A percentile compares a stretch with the other conserved stretches of the same genome.
These are phyloP conservation scores for Copidosoma aretas DNA, from an alignment of 2,888 invertebrate genomes.

Conservation along the genomic window DNA sequence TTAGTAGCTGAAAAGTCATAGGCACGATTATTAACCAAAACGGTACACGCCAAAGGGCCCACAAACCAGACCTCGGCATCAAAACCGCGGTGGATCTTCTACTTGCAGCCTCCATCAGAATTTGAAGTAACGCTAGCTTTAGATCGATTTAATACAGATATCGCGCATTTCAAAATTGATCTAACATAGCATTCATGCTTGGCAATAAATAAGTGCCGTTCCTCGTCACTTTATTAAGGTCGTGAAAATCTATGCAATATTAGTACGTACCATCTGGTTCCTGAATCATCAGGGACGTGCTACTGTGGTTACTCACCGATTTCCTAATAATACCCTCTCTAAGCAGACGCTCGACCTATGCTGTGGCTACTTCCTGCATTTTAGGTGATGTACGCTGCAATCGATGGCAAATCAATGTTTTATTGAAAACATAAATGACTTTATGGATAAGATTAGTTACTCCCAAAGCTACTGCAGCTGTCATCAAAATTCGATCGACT, in stretches of 20 bases:
- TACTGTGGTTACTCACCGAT: neutral
- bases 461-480: neutral
- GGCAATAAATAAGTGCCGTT: slow-evolving; percentile 52
- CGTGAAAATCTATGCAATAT: slow-evolving; percentile 48
- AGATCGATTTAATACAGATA: slow-evolving; percentile 53
- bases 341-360: neutral
- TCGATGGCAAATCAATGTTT: too few relatives aligned
- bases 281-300: slow-evolving; percentile 19
- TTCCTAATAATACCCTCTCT: slow-evolving; percentile 18
- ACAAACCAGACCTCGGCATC: too few relatives aligned
- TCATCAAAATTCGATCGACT: neutral
- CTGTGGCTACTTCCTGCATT: neutral
- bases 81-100: too few relatives aligned
- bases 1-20: too few relatives aligned
- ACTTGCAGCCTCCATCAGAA: neutral
- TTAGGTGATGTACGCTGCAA: neutral
- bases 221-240: slow-evolving; percentile 49
- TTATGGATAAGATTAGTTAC: too few relatives aligned
- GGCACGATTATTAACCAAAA: too few relatives aligned
- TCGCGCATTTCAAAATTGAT: slow-evolving; percentile 47
- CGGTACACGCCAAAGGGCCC: too few relatives aligned
- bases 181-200: slow-evolving; percentile 48
- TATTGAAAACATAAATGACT: too few relatives aligned
- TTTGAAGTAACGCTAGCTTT: slow-evolving; percentile 50
- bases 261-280: slow-evolving; percentile 8